Percentiles rank a stretch among this genome's conserved stretches.
Evolutionary conservation across 1,140 invertebrate species (phyloP).

Genomic region (Zaprionus kolodkinae): DNA sequence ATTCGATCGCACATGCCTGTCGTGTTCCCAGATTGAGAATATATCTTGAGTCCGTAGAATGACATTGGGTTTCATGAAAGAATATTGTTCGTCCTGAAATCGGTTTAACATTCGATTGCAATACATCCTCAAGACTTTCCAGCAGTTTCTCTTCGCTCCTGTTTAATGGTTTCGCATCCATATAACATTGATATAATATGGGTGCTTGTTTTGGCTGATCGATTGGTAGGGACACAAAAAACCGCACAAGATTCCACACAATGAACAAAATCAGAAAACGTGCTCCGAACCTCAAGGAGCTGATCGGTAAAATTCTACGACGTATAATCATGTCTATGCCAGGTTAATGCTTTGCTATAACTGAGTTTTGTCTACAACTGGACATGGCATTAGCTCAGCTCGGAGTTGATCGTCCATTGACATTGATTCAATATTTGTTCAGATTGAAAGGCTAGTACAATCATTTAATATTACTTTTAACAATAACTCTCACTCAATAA

Average conservation of each 20-base stretch:
- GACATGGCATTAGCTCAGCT: background rate
- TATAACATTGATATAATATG: background rate
- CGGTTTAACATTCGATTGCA: slow-evolving; percentile 57
- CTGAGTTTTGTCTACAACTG: background rate
- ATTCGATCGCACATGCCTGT: slow-evolving; percentile 89
- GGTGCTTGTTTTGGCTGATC: background rate
- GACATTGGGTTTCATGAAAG: slow-evolving; percentile 86
- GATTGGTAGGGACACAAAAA: background rate
- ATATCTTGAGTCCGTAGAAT: slow-evolving; percentile 7
- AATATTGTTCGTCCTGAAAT: slow-evolving; percentile 85
- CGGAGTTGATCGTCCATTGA: too few relatives aligned
- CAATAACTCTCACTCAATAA: too few relatives aligned
- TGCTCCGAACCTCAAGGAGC: background rate
- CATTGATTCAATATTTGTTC: too few relatives aligned
- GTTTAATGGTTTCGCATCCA: background rate
- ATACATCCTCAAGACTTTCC: slow-evolving; percentile 54
- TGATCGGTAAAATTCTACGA: background rate
- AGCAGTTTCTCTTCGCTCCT: background rate
- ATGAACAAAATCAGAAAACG: background rate
- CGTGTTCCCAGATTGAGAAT: slow-evolving; percentile 84
- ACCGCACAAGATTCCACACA: background rate
- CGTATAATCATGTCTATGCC: background rate
- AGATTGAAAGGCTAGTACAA: too few relatives aligned
- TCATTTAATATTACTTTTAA: too few relatives aligned
- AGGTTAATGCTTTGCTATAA: background rate